These are phyloP conservation scores for Esox lucius DNA, from an alignment of 2,797 vertebrate genomes.

Conservation along the genomic window DNA sequence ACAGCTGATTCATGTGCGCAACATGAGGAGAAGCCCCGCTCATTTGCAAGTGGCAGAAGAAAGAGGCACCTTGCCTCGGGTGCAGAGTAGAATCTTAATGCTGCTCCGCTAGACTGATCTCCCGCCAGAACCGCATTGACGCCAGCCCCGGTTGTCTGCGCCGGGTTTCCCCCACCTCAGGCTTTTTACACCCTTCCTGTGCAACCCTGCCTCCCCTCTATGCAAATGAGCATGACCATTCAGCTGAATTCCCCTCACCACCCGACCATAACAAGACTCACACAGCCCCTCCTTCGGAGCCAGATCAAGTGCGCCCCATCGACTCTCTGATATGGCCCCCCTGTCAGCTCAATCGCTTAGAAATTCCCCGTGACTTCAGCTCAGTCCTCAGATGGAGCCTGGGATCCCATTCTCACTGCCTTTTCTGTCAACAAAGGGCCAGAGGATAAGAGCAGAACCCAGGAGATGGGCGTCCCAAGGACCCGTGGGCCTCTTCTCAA, in stretches of 20 bases:
- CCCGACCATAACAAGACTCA: conserved; percentile 9
- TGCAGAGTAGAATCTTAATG: conserved; percentile 57
- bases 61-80: conserved; percentile 1
- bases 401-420: conserved; percentile 8
- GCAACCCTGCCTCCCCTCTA: neutral
- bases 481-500: neutral
- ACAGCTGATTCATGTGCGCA: conserved; percentile 66
- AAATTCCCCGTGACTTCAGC: neutral
- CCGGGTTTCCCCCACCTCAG: conserved; percentile 29
- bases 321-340: neutral
- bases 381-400: conserved; percentile 3
- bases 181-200: conserved; percentile 30
- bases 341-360: neutral
- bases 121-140: conserved; percentile 45
- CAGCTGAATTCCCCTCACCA: conserved; percentile 16
- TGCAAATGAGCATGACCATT: conserved; percentile 36
- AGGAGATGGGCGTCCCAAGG: neutral
- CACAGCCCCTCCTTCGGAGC: conserved; percentile 16
- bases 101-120: conserved; percentile 40
- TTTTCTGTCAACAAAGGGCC: conserved; percentile 5
- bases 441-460: neutral
- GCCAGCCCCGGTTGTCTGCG: conserved; percentile 40
- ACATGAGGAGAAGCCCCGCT: conserved; percentile 48
- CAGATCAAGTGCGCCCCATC: conserved; percentile 2
- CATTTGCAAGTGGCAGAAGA: conserved; percentile 38